phyloP scores from a whole-genome alignment of 2,797 vertebrate genomes.

The Gouania willdenowi region DNA sequence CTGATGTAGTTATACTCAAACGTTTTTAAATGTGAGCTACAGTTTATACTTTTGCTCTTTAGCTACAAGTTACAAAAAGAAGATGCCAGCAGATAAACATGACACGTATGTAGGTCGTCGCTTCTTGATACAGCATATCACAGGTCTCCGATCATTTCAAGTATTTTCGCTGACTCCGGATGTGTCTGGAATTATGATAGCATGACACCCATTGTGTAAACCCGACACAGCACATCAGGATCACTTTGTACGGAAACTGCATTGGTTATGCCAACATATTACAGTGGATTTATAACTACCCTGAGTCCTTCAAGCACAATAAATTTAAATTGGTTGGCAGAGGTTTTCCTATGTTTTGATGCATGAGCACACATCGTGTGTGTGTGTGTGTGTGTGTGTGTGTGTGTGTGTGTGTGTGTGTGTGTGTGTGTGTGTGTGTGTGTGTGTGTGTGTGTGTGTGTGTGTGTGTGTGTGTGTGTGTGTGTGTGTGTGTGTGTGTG shows the following conservation, averaged over 20 bases:
- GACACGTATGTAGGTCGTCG: slow-evolving; percentile 1
- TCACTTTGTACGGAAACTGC: slow-evolving; percentile 45
- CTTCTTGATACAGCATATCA: slow-evolving; percentile 14
- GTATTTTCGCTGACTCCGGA: slow-evolving; percentile 11
- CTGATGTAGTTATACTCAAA: slow-evolving; percentile 19
- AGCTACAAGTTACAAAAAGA: slow-evolving; percentile 9
- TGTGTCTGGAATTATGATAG: slow-evolving; percentile 24
- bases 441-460: no score
- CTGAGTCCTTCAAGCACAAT: slow-evolving; percentile 56
- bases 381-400: no score
- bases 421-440: no score
- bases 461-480: no score
- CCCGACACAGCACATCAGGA: slow-evolving; percentile 41
- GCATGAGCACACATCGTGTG: no score
- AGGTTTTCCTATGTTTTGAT: no score
- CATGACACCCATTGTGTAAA: slow-evolving; percentile 25
- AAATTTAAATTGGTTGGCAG: slow-evolving; percentile 33
- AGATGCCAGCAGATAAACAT: slow-evolving; percentile 1
- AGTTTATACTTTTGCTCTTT: slow-evolving; percentile 20
- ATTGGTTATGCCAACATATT: slow-evolving; percentile 19
- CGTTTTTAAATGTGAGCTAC: slow-evolving; percentile 12
- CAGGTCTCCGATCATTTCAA: slow-evolving; percentile 15
- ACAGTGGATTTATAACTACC: slow-evolving; percentile 31
- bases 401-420: no score
- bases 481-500: no score